Conservation (phyloP, 2,888 invertebrate genomes). For the Cheilosia vernalis region DNA sequence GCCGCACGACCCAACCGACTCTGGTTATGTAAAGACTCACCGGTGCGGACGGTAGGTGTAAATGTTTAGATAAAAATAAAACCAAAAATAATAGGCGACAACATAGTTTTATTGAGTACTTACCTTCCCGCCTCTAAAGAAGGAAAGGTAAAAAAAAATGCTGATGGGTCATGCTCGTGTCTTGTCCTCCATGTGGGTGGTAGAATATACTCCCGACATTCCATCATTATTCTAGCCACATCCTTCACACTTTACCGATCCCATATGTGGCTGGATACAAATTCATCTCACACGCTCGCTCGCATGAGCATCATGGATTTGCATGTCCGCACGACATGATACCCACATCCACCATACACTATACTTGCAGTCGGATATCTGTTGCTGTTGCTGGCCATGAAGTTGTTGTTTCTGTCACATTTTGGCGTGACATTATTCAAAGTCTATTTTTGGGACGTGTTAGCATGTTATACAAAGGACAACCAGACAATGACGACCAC, state of each 20-base stretch:
- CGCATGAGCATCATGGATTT: constrained; percentile 57
- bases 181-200: constrained; percentile 62
- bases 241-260: constrained; percentile 36
- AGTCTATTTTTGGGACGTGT: constrained; percentile 74
- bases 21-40: not conserved
- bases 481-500: constrained; percentile 26
- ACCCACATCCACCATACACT: constrained; percentile 12
- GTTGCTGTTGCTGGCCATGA: constrained; percentile 42
- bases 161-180: constrained; percentile 72
- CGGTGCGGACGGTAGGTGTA: constrained; percentile 49
- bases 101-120: constrained; percentile 57
- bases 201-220: constrained; percentile 60
- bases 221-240: constrained; percentile 67
- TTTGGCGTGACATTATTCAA: constrained; percentile 75
- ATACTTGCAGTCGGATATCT: not conserved
- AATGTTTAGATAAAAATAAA: constrained; percentile 54
- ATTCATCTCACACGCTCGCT: constrained; percentile 66
- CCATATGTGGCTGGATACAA: constrained; percentile 55
- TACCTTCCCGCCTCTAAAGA: not conserved
- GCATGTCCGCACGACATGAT: constrained; percentile 73
- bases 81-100: constrained; percentile 59
- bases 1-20: constrained; percentile 60
- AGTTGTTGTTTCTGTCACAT: constrained; percentile 68
- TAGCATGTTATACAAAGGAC: constrained; percentile 66
- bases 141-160: not conserved